These are phyloP conservation scores for Willisornis vidua DNA, from an alignment of 2,113 vertebrate species.

Conservation along the genomic window DNA sequence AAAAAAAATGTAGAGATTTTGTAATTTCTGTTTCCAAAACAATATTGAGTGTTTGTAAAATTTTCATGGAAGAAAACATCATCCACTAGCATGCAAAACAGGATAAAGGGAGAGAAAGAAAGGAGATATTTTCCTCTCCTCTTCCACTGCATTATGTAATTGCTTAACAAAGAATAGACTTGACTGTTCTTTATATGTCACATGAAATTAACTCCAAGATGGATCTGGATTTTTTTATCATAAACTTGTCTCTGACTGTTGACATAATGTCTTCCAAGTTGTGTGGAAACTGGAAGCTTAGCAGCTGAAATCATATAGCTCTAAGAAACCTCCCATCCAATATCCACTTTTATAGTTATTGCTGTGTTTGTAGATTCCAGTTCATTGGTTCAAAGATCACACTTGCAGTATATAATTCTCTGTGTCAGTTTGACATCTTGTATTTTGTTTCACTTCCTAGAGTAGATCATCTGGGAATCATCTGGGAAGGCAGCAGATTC, in stretches of 20 bases:
- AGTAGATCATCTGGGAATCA: background rate
- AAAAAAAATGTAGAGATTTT: background rate
- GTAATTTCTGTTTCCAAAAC: background rate
- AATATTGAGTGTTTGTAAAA: background rate
- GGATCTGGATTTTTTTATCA: background rate
- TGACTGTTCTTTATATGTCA: background rate
- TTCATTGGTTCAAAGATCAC: background rate
- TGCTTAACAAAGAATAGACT: background rate
- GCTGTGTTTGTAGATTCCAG: background rate
- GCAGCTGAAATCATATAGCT: background rate
- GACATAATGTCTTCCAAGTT: background rate
- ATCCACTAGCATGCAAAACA: background rate
- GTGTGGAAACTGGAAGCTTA: background rate
- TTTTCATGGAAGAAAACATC: background rate
- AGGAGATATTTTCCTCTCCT: background rate
- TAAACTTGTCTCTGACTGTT: background rate
- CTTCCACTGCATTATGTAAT: background rate
- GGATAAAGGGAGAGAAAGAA: background rate
- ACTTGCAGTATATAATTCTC: background rate
- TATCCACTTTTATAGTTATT: background rate
- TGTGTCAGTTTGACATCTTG: constrained; percentile 11
- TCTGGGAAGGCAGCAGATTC: background rate
- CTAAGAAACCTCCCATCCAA: background rate
- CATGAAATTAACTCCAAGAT: background rate
- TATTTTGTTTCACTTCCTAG: constrained; percentile 33